Percentiles rank a stretch among this genome's conserved stretches.
Conservation (phyloP, 2,113 vertebrate species). For the Lasiurus borealis region DNA sequence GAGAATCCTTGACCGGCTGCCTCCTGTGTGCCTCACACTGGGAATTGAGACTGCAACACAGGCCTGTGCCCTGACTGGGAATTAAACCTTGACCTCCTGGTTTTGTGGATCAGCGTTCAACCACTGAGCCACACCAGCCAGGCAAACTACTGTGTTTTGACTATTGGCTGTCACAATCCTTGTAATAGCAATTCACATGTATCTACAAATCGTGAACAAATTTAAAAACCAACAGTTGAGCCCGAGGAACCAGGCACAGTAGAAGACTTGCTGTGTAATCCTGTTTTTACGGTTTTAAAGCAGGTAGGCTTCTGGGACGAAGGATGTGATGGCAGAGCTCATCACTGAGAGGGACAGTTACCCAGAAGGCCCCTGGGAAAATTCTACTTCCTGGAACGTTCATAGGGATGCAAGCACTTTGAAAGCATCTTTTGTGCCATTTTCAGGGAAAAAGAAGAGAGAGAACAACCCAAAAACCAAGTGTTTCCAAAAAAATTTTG, state of each 20-base stretch:
- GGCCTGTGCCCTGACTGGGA: too few relatives aligned
- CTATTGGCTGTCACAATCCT: background rate
- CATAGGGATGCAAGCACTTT: background rate
- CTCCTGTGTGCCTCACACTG: too few relatives aligned
- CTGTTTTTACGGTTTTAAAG: background rate
- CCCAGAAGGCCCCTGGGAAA: background rate
- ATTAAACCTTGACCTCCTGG: too few relatives aligned
- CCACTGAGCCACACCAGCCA: too few relatives aligned
- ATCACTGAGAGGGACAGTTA: background rate
- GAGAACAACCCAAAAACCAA: background rate
- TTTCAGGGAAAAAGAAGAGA: background rate
- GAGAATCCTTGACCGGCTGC: too few relatives aligned
- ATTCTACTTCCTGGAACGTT: background rate
- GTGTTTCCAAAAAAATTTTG: background rate
- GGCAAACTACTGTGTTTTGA: background rate
- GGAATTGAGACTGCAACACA: too few relatives aligned
- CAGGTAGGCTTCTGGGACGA: background rate
- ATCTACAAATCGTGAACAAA: background rate
- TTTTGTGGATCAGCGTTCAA: too few relatives aligned
- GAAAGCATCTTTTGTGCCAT: background rate
- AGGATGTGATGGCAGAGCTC: background rate
- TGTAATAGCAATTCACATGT: background rate
- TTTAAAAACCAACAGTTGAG: background rate
- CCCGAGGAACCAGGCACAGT: background rate
- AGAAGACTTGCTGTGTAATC: background rate